phyloP scores from a whole-genome alignment of 1,140 invertebrate genomes.

The Macrosteles quadrilineatus region DNA sequence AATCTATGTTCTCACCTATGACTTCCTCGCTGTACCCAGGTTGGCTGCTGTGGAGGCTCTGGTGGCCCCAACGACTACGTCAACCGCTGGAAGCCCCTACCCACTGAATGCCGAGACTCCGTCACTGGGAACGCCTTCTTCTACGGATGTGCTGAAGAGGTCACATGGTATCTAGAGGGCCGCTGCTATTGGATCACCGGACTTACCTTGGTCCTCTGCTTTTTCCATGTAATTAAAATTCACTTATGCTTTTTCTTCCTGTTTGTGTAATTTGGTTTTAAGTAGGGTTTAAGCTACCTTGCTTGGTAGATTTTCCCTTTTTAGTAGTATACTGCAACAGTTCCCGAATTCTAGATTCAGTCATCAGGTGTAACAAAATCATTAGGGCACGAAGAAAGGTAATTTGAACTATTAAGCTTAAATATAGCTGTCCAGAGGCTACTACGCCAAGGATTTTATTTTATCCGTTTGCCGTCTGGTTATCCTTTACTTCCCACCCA shows the following conservation, averaged over 20 bases:
- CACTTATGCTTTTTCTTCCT: not conserved
- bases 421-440: no score
- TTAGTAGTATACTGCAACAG: not conserved
- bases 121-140: conserved; percentile 87
- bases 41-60: conserved; percentile 86
- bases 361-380: not conserved
- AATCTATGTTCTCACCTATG: no score
- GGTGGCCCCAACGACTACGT: conserved; percentile 79
- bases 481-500: no score
- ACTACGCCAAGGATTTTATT: no score
- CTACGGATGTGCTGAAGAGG: conserved; percentile 80
- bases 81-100: conserved; percentile 70
- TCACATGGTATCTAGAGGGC: conserved; percentile 81
- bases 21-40: no score
- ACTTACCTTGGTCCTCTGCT: conserved; percentile 68
- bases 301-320: not conserved
- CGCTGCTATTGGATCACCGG: conserved; percentile 83
- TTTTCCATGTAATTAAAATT: conserved; percentile 66
- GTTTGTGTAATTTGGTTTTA: not conserved
- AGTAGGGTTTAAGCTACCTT: not conserved
- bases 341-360: not conserved
- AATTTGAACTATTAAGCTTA: not conserved
- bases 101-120: conserved; percentile 78
- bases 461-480: no score
- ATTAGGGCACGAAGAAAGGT: not conserved